phyloP scores from a whole-genome alignment of 2,113 vertebrate species.

The Butorides virescens region DNA sequence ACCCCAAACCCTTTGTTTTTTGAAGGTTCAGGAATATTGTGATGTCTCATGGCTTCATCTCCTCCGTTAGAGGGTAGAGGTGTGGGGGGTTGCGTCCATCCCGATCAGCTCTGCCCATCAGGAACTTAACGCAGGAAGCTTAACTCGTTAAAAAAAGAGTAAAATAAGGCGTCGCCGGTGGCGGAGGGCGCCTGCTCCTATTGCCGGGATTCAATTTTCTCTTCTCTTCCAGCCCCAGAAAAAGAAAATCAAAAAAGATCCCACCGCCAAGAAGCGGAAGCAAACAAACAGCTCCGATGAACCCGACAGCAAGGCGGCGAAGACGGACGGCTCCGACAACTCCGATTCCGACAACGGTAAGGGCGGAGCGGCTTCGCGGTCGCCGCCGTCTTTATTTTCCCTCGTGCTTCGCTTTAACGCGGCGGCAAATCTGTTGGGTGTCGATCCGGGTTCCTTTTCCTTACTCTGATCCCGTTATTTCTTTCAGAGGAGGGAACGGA shows the following conservation, averaged over 20 bases:
- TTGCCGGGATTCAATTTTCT: not conserved
- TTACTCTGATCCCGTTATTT: not conserved
- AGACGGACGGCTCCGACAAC: slow-evolving; percentile 72
- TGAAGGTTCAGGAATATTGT: not conserved
- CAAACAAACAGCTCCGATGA: slow-evolving; percentile 66
- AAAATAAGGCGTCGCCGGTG: not conserved
- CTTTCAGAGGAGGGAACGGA: slow-evolving; percentile 74
- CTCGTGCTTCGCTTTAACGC: accelerated
- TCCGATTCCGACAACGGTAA: slow-evolving; percentile 76
- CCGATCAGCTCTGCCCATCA: not conserved
- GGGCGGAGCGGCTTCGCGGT: accelerated
- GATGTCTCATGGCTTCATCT: not conserved
- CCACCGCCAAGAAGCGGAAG: slow-evolving; percentile 52
- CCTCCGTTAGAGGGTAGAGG: accelerated
- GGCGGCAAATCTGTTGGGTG: not conserved
- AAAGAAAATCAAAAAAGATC: slow-evolving; percentile 55
- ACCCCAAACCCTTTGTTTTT: not conserved
- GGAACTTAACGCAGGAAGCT: not conserved
- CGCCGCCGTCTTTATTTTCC: not conserved
- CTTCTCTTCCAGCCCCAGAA: slow-evolving; percentile 21
- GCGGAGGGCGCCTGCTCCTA: accelerated
- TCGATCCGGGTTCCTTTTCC: not conserved
- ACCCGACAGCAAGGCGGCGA: slow-evolving; percentile 67
- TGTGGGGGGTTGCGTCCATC: not conserved
- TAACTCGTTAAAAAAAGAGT: not conserved